Evolutionary conservation across 2,888 invertebrate genomes (phyloP).

Genomic region (Galeruca laticollis): DNA sequence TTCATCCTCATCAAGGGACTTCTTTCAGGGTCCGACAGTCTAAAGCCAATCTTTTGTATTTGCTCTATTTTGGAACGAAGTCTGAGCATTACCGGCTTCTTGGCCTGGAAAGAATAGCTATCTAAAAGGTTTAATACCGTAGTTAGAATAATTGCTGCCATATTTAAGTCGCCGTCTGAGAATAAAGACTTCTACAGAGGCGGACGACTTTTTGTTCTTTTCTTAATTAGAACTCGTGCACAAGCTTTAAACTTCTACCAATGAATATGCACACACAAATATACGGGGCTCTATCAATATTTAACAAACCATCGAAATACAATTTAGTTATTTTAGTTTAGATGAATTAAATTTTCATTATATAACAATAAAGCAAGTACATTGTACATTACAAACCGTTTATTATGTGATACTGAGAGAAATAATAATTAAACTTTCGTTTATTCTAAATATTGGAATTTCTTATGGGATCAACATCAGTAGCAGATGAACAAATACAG

Average conservation of each 20-base stretch:
- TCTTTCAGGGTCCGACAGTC: conserved; percentile 64
- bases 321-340: too few species aligned
- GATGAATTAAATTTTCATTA: too few species aligned
- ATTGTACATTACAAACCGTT: too few species aligned
- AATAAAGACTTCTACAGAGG: conserved; percentile 58
- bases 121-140: conserved; percentile 67
- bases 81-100: conserved; percentile 64
- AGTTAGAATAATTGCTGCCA: conserved; percentile 69
- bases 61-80: conserved; percentile 65
- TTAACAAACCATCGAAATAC: too few species aligned
- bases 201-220: conserved; percentile 29
- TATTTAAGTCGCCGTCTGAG: conserved; percentile 65
- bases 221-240: conserved; percentile 11
- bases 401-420: too few species aligned
- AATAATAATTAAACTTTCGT: too few species aligned
- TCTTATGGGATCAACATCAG: too few species aligned
- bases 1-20: conserved; percentile 66
- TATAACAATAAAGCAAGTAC: too few species aligned
- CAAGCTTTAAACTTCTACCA: conserved; percentile 8
- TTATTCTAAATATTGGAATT: too few species aligned
- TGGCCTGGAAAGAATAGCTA: conserved; percentile 67
- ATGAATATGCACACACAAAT: neutral
- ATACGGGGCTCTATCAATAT: neutral
- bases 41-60: conserved; percentile 67
- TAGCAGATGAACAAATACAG: too few species aligned